Evolutionary conservation across 2,888 invertebrate genomes (phyloP).

Genomic region (Fragum sueziense): DNA sequence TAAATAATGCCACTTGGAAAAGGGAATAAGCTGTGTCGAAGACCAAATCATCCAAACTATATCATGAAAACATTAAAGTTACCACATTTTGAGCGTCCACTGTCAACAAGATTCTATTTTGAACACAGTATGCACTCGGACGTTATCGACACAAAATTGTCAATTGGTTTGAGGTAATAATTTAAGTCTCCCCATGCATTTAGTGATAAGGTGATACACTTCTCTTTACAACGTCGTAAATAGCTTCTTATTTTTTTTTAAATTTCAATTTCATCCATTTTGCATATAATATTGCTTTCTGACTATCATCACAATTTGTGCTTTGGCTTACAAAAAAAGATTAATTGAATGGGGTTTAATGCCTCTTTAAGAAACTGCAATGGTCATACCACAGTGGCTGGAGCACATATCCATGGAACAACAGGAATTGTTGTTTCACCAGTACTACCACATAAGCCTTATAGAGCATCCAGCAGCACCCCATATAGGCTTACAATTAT

Average conservation of each 20-base stretch:
- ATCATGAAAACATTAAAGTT: too few species aligned
- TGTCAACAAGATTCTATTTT: conserved; percentile 7
- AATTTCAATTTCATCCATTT: neutral
- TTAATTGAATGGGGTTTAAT: neutral
- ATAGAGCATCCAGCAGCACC: neutral
- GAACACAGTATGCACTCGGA: neutral
- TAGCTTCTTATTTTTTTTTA: too few species aligned
- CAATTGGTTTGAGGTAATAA: conserved; percentile 8
- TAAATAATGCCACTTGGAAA: too few species aligned
- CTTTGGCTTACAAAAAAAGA: neutral
- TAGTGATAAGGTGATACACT: neutral
- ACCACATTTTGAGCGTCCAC: too few species aligned
- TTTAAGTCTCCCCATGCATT: neutral
- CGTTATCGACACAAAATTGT: conserved; percentile 20
- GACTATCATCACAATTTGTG: too few species aligned
- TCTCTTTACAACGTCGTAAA: too few species aligned
- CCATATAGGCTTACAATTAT: neutral
- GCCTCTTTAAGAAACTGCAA: neutral
- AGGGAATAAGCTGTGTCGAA: too few species aligned
- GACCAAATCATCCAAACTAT: too few species aligned
- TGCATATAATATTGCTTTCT: too few species aligned
- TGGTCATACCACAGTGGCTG: neutral
- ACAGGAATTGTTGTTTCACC: neutral
- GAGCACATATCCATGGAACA: neutral
- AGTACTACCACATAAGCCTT: neutral